These are phyloP conservation scores for Athene noctua DNA, from an alignment of 2,113 vertebrate genomes.

Conservation along the genomic window DNA sequence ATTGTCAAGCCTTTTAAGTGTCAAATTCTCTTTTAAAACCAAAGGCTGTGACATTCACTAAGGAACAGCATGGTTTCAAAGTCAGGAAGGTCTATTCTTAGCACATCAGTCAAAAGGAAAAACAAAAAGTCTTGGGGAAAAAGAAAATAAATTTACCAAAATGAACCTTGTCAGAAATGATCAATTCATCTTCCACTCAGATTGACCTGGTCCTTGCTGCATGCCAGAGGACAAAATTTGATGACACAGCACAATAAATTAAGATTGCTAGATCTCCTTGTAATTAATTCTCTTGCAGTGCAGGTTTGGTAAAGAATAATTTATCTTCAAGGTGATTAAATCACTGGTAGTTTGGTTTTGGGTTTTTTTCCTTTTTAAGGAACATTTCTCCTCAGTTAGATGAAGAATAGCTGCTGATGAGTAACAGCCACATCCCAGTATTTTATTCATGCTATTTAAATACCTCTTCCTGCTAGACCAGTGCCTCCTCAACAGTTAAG, in stretches of 20 bases:
- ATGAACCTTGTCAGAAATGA: slow-evolving; percentile 55
- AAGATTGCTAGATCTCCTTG: neutral
- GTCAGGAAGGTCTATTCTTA: slow-evolving; percentile 60
- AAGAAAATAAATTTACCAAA: neutral
- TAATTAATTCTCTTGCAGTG: slow-evolving; percentile 42
- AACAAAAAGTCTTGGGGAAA: neutral
- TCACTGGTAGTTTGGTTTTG: neutral
- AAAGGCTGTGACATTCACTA: slow-evolving; percentile 46
- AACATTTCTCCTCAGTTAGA: neutral
- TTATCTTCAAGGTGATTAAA: neutral
- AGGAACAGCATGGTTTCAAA: slow-evolving; percentile 20
- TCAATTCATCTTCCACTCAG: slow-evolving; percentile 2
- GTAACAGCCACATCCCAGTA: neutral
- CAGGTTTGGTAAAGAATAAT: slow-evolving; percentile 15
- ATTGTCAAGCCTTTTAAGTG: slow-evolving; percentile 10
- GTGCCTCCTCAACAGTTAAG: neutral
- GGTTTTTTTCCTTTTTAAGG: neutral
- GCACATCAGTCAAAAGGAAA: slow-evolving; percentile 22
- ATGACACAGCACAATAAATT: neutral
- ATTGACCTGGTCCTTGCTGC: slow-evolving; percentile 17
- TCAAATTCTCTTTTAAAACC: slow-evolving; percentile 37
- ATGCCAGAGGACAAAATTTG: neutral
- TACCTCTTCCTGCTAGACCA: neutral
- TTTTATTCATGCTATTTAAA: neutral
- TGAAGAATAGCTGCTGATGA: neutral